A percentile compares a stretch with the other conserved stretches of the same genome.
Conservation (phyloP, 2,888 invertebrate genomes). For the Macropis europaea region DNA sequence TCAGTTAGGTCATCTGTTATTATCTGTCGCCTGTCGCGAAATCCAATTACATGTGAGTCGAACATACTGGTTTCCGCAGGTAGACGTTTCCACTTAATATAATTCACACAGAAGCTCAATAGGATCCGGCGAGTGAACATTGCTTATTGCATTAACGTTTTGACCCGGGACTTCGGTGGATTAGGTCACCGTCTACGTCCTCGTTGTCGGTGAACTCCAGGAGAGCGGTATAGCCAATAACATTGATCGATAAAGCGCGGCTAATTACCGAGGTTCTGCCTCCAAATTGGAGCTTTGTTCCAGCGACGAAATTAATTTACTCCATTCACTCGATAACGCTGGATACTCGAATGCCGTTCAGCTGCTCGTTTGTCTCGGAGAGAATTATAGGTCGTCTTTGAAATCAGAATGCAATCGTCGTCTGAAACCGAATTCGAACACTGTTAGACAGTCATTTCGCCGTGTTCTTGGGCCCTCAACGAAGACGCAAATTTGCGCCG, state of each 20-base stretch:
- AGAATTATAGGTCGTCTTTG: slow-evolving; percentile 56
- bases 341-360: slow-evolving; percentile 55
- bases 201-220: slow-evolving; percentile 23
- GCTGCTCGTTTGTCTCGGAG: slow-evolving; percentile 45
- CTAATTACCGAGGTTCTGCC: slow-evolving; percentile 71
- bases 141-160: slow-evolving; percentile 59
- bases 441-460: slow-evolving; percentile 5
- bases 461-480: background rate
- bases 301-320: slow-evolving; percentile 71
- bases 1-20: slow-evolving; percentile 10
- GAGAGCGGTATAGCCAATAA: slow-evolving; percentile 57
- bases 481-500: background rate
- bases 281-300: slow-evolving; percentile 73
- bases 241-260: slow-evolving; percentile 74
- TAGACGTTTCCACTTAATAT: slow-evolving; percentile 28
- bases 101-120: slow-evolving; percentile 30
- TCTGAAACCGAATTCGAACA: slow-evolving; percentile 18
- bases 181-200: slow-evolving; percentile 26
- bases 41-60: slow-evolving; percentile 25
- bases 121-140: slow-evolving; percentile 38
- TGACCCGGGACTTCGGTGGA: slow-evolving; percentile 49
- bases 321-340: slow-evolving; percentile 70
- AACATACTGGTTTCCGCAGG: slow-evolving; percentile 24
- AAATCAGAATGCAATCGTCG: slow-evolving; percentile 30
- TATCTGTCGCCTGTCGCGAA: slow-evolving; percentile 14